Evolutionary conservation across 2,888 invertebrate genomes (phyloP).

Genomic region (Calameuta filiformis): DNA sequence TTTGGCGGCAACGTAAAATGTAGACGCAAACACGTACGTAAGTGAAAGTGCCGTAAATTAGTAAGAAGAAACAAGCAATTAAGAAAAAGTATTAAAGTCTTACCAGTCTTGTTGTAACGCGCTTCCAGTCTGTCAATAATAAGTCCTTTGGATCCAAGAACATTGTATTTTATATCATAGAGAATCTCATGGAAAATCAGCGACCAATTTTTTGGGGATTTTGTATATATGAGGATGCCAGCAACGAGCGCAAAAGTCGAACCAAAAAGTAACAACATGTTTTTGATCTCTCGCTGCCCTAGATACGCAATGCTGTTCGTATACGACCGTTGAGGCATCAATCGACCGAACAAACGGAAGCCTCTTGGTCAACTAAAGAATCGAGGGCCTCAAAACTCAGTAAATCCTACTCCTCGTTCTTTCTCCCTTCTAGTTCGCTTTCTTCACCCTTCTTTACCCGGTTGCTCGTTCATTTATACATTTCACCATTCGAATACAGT

Average conservation of each 20-base stretch:
- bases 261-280: slow-evolving; percentile 25
- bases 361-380: not conserved
- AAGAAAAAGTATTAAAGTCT: slow-evolving; percentile 28
- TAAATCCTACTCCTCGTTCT: not conserved
- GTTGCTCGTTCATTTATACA: not conserved
- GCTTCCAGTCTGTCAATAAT: slow-evolving; percentile 72
- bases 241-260: slow-evolving; percentile 31
- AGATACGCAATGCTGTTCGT: not conserved
- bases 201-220: slow-evolving; percentile 69
- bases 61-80: not conserved
- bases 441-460: not conserved
- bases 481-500: not conserved
- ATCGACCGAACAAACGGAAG: not conserved
- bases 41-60: not conserved
- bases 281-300: not conserved
- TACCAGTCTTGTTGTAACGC: slow-evolving; percentile 70
- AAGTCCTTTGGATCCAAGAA: slow-evolving; percentile 71
- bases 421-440: not conserved
- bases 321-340: not conserved
- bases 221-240: slow-evolving; percentile 30
- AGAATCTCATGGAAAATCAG: slow-evolving; percentile 69
- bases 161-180: slow-evolving; percentile 71
- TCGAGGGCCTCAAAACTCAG: not conserved
- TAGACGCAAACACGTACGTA: not conserved
- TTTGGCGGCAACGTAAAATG: not conserved